Percentiles rank a stretch among this genome's conserved stretches.
These are phyloP conservation scores for Pteropus alecto DNA, from an alignment of 2,113 vertebrate species.

Conservation along the genomic window DNA sequence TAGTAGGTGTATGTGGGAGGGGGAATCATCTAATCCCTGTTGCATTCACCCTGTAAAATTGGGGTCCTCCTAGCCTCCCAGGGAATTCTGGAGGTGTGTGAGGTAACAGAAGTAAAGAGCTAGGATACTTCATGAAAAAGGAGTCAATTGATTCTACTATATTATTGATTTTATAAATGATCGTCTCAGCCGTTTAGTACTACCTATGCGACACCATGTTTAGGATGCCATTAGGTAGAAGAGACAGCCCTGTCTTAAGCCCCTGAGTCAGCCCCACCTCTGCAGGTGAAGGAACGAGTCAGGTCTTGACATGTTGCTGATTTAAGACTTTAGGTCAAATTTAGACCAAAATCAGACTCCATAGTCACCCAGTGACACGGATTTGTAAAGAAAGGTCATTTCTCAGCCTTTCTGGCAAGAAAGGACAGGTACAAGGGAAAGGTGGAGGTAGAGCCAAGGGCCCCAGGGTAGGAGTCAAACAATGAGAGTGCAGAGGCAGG, in stretches of 20 bases:
- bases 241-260: not conserved
- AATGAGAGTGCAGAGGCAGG: not conserved
- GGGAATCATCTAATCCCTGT: not conserved
- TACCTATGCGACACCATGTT: rapidly evolving
- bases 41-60: not conserved
- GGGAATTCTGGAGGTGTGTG: not conserved
- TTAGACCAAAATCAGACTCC: not conserved
- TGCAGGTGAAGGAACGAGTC: not conserved
- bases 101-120: too few relatives aligned
- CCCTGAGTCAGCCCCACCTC: not conserved
- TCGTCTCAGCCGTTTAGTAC: not conserved
- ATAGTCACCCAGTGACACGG: not conserved
- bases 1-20: too few relatives aligned
- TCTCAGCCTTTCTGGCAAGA: not conserved
- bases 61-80: not conserved
- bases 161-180: not conserved
- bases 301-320: not conserved
- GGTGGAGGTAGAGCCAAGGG: not conserved
- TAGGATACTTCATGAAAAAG: not conserved
- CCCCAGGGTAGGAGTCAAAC: not conserved
- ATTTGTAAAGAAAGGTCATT: not conserved
- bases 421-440: not conserved
- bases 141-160: too few relatives aligned
- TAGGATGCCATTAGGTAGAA: not conserved
- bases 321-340: not conserved